These are phyloP conservation scores for Eupleurogrammus muticus DNA, from an alignment of 2,797 vertebrate species.

Conservation along the genomic window DNA sequence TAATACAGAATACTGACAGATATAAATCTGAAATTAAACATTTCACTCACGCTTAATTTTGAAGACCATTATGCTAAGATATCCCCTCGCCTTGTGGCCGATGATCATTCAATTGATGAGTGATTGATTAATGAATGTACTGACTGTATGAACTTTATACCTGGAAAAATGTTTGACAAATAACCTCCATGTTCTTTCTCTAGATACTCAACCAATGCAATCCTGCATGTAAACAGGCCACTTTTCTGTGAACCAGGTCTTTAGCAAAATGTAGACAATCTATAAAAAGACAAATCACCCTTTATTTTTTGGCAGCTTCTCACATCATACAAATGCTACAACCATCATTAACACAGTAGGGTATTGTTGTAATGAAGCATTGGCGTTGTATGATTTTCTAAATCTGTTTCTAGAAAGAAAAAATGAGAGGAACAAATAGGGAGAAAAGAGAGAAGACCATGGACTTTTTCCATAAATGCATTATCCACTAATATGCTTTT, in stretches of 20 bases:
- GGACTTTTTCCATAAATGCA: neutral
- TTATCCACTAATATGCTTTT: neutral
- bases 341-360: conserved; percentile 49
- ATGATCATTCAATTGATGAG: neutral
- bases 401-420: conserved; percentile 39
- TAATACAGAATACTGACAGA: neutral
- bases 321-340: conserved; percentile 22
- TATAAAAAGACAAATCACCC: conserved; percentile 42
- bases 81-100: too few relatives aligned
- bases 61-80: too few relatives aligned
- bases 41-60: too few relatives aligned
- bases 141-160: neutral
- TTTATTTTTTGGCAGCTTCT: conserved; percentile 33
- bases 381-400: conserved; percentile 21
- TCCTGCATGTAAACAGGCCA: conserved; percentile 12
- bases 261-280: conserved; percentile 23
- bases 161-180: conserved; percentile 2
- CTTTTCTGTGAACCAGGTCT: conserved; percentile 22
- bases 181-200: neutral
- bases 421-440: conserved; percentile 11
- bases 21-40: neutral
- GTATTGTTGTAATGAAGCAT: conserved; percentile 40
- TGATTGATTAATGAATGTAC: neutral
- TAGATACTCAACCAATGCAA: conserved; percentile 17
- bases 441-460: neutral